These are phyloP conservation scores for Ceyx erithaca DNA, from an alignment of 2,797 vertebrate species.

Conservation along the genomic window DNA sequence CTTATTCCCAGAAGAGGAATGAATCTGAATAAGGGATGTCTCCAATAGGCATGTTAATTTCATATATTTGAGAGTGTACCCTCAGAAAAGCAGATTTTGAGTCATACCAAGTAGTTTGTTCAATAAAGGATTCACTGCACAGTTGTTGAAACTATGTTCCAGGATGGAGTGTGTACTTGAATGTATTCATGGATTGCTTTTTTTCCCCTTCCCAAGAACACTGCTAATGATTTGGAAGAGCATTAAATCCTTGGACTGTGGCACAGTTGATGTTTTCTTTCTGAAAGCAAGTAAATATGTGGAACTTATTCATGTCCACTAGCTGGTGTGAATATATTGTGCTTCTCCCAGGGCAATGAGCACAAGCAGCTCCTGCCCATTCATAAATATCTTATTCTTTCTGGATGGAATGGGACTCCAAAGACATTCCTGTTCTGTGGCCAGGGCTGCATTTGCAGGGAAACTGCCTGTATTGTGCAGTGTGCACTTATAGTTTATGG, in stretches of 20 bases:
- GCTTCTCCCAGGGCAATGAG: conserved; percentile 41
- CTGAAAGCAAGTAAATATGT: not conserved
- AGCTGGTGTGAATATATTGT: conserved; percentile 40
- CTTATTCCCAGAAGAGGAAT: not conserved
- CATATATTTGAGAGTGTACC: not conserved
- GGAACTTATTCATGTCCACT: conserved; percentile 7
- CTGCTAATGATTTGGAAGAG: not conserved
- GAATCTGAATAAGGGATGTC: not conserved
- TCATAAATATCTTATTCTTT: conserved; percentile 51
- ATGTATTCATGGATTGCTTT: not conserved
- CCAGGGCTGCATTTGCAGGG: not conserved
- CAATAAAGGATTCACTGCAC: not conserved
- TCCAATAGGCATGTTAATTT: conserved; percentile 19
- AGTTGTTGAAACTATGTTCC: not conserved
- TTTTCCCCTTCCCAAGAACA: not conserved
- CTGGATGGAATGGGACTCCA: conserved; percentile 22
- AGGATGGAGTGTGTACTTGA: not conserved
- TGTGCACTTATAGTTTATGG: conserved; percentile 32
- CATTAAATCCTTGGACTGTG: conserved; percentile 5
- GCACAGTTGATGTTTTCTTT: conserved; percentile 12
- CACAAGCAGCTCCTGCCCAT: conserved; percentile 40
- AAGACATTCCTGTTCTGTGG: not conserved
- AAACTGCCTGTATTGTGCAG: not conserved
- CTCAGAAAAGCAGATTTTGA: conserved; percentile 26
- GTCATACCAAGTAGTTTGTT: not conserved